Percentiles rank a stretch among this genome's conserved stretches.
phyloP scores from a whole-genome alignment of 2,797 vertebrate species.

The Danio aesculapii region DNA sequence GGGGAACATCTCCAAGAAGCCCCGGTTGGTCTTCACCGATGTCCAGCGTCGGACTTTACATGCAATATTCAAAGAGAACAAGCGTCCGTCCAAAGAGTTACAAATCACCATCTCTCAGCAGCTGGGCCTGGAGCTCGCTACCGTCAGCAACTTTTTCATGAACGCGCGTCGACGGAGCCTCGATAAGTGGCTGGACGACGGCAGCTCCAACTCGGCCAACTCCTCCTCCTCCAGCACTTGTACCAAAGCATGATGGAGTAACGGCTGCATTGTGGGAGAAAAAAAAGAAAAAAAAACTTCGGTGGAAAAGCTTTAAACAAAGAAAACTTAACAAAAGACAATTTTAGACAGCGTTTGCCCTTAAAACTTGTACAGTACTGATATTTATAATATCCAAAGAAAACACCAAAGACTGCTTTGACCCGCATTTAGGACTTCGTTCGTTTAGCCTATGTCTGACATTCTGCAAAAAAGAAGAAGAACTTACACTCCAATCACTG shows the following conservation, averaged over 20 bases:
- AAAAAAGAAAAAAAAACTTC: conserved; percentile 77
- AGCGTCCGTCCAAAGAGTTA: conserved; percentile 99
- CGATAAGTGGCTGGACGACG: conserved; percentile 99
- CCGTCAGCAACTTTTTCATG: conserved; percentile 99
- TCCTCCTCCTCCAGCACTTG: conserved; percentile 92
- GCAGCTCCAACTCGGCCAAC: conserved; percentile 87
- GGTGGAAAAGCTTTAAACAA: conserved; percentile 99
- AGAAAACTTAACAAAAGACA: conserved; percentile 83
- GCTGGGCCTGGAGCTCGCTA: conserved; percentile 96
- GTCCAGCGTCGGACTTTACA: conserved; percentile 98
- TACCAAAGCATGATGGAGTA: conserved; percentile 97
- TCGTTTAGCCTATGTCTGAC: conserved; percentile 83
- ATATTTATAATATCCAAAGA: conserved; percentile 99
- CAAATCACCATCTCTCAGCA: conserved; percentile 99
- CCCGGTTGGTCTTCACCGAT: conserved; percentile 97
- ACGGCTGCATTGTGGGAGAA: conserved; percentile 82
- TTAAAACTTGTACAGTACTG: conserved; percentile 85
- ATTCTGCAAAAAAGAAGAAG: conserved; percentile 81
- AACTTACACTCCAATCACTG: conserved; percentile 76
- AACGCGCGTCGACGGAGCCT: conserved; percentile 96
- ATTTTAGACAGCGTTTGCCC: conserved; percentile 87
- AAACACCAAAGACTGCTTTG: conserved; percentile 98
- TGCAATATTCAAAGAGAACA: conserved; percentile 99
- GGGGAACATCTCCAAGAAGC: conserved; percentile 93
- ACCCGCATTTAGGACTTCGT: conserved; percentile 91